Evolutionary conservation across 2,797 vertebrate genomes (phyloP), one percentile per base, ranked within the genome.

Genomic region (Phaenicophaeus curvirostris): DNA sequence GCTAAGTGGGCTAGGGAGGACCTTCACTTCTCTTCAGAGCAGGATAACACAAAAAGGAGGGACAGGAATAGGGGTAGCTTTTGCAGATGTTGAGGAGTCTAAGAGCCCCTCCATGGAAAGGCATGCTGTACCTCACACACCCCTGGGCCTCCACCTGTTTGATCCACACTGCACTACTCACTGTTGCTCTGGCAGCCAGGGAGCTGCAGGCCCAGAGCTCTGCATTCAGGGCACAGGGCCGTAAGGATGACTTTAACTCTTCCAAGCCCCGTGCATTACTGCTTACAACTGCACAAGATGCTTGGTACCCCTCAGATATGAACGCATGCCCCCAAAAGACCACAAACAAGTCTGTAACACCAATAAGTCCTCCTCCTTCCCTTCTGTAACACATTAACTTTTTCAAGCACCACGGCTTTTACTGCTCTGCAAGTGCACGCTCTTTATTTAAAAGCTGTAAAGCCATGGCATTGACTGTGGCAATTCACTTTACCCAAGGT

Each of bases 91-190:
- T 27, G 25, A 33, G 46, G 51, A 54, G 21, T 4, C 25, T 11
- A 9, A 30, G 41, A 61, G 39, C 30, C 33, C 20, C 15, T 14
- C 11, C 28, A 23, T 5, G 21, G n/a, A 35, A 33, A 48, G n/a
- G 11, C 69, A 30, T 3, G 1, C 20, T 25, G 19, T 14, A 11
- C 23, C 35, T 50, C 17, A 3, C 5, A 2, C 5, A 17, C 14
- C 44, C 14, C 63, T 28, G 48, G 17, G 33, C 59, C n/a, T 27
- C 28, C 63, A 39, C 28, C 18, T 19, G 41, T 18, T n/a, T 14
- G 2, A 3, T 2, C 39, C 31, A 5, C 2, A 5, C 41, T 28
- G 41, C 11, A 9, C 50, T 28, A 28, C 9, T 50, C 13, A 16
- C 51, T 28, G 51, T 28, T 28, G 51, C 51, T 28, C 11, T 27